These are phyloP conservation scores for Colaptes auratus DNA, from an alignment of 2,113 vertebrate species.

Conservation along the genomic window DNA sequence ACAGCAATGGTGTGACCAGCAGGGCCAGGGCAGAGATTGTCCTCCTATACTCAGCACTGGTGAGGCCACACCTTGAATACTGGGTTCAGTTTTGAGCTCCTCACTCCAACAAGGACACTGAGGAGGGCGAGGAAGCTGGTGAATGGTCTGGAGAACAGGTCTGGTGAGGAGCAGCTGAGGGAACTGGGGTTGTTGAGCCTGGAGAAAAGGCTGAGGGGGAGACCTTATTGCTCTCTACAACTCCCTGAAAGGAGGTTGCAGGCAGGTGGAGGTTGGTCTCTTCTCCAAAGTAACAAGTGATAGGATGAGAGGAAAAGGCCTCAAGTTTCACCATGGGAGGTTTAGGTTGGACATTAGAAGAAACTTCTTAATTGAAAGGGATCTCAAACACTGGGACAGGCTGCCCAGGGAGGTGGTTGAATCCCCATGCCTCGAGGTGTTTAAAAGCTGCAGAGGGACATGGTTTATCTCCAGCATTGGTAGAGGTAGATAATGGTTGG, in stretches of 20 bases:
- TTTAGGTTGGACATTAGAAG: background rate
- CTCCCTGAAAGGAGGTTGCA: no score
- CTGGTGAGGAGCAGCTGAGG: no score
- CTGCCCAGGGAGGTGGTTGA: background rate
- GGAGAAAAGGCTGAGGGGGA: no score
- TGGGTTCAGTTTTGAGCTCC: background rate
- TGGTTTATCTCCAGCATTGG: no score
- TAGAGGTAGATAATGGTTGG: no score
- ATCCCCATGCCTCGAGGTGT: background rate
- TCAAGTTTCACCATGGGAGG: background rate
- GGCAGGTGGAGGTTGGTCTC: background rate
- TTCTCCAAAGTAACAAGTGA: background rate
- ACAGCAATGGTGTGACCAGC: background rate
- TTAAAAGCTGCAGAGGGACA: background rate
- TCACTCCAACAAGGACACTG: background rate
- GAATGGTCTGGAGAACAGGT: no score
- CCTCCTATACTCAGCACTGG: background rate
- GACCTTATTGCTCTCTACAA: no score
- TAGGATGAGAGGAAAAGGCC: background rate
- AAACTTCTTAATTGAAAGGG: background rate
- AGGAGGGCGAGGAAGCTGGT: background rate
- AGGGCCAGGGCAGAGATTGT: background rate
- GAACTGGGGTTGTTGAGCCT: no score
- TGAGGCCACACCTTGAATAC: background rate
- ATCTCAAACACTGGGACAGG: background rate